Conservation (phyloP, 2,797 vertebrate genomes). For the Enteromius fasciolatus region DNA sequence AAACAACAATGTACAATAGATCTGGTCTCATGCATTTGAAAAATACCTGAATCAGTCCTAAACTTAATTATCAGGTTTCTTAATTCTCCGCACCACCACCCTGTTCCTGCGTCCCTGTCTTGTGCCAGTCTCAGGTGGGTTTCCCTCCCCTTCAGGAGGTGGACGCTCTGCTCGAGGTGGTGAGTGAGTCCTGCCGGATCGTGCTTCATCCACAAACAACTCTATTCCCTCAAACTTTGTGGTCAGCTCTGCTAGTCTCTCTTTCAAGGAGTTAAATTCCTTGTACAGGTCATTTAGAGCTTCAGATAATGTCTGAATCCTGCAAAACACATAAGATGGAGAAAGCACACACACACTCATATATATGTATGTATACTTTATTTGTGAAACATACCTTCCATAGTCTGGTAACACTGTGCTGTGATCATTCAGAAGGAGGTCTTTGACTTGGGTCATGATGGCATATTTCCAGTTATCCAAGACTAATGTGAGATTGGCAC, state of each 20-base stretch:
- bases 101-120: conserved; percentile 63
- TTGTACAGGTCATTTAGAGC: conserved; percentile 82
- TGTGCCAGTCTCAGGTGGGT: background rate
- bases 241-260: conserved; percentile 77
- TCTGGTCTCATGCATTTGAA: background rate
- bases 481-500: conserved; percentile 86
- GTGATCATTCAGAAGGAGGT: conserved; percentile 86
- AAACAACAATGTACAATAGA: conserved; percentile 1
- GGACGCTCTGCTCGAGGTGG: conserved; percentile 33
- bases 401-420: conserved; percentile 86
- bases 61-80: conserved; percentile 57
- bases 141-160: conserved; percentile 22
- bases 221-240: conserved; percentile 79
- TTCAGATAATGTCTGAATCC: conserved; percentile 83
- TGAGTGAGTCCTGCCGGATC: conserved; percentile 61
- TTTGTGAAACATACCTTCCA: conserved; percentile 71
- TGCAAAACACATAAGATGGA: conserved; percentile 54
- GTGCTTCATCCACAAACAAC: conserved; percentile 76
- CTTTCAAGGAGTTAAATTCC: conserved; percentile 84
- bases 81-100: conserved; percentile 69
- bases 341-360: background rate
- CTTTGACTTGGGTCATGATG: conserved; percentile 86
- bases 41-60: conserved; percentile 10
- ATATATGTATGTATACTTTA: background rate
- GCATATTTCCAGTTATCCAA: conserved; percentile 91